Conservation (phyloP, 2,888 invertebrate genomes). For the Antitype chi region DNA sequence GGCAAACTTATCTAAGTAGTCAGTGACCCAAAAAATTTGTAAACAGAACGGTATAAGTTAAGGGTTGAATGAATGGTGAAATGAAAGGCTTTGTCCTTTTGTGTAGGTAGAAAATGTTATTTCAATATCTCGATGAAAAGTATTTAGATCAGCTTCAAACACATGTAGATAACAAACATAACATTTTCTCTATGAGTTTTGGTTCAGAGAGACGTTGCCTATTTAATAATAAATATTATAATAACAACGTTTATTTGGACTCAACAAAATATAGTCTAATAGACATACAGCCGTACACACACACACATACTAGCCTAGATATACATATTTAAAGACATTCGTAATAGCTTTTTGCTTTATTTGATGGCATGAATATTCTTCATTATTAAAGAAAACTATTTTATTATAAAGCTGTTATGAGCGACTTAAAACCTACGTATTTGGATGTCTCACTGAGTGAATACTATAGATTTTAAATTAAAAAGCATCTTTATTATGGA, state of each 20-base stretch:
- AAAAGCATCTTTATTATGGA: not conserved
- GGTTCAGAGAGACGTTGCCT: not conserved
- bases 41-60: slow-evolving; percentile 37
- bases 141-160: slow-evolving; percentile 3
- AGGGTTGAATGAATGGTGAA: slow-evolving; percentile 54
- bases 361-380: not conserved
- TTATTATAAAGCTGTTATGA: not conserved
- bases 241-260: too few relatives aligned
- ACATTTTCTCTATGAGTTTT: not conserved
- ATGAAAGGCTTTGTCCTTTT: slow-evolving; percentile 65
- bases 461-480: not conserved
- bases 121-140: not conserved
- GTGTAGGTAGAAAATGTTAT: slow-evolving; percentile 61
- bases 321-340: too few relatives aligned
- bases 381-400: not conserved
- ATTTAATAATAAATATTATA: not conserved
- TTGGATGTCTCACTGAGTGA: not conserved
- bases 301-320: too few relatives aligned
- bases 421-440: not conserved
- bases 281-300: too few relatives aligned
- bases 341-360: not conserved
- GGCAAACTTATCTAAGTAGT: slow-evolving; percentile 52
- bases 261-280: too few relatives aligned
- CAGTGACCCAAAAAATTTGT: slow-evolving; percentile 67
- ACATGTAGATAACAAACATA: not conserved